Evolutionary conservation across 1,140 invertebrate species (phyloP).

Genomic region (Achatina immaculata): DNA sequence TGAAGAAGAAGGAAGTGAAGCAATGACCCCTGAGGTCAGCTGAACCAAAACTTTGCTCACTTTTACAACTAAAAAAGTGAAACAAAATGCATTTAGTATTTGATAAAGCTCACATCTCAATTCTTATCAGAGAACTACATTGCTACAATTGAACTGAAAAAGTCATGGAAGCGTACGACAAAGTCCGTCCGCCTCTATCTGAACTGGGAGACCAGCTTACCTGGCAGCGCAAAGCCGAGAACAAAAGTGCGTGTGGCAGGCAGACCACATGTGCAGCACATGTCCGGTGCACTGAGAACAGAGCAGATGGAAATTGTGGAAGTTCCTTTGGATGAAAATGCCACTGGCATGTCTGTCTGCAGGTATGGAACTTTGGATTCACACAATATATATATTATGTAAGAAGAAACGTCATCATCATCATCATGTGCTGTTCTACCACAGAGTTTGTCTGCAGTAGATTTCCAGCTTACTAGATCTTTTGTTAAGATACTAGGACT

Average conservation of each 20-base stretch:
- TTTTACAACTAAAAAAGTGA: too few relatives aligned
- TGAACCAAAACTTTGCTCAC: too few relatives aligned
- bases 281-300: background rate
- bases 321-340: slow-evolving; percentile 43
- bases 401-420: too few relatives aligned
- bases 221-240: slow-evolving; percentile 30
- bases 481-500: too few relatives aligned
- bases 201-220: slow-evolving; percentile 41
- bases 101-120: background rate
- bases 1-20: too few relatives aligned
- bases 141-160: slow-evolving; percentile 42
- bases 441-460: too few relatives aligned
- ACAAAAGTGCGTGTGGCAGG: slow-evolving; percentile 47
- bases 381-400: too few relatives aligned
- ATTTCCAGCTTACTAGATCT: too few relatives aligned
- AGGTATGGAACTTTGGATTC: slow-evolving; percentile 17
- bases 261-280: slow-evolving; percentile 38
- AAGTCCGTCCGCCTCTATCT: slow-evolving; percentile 45
- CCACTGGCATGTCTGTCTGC: slow-evolving; percentile 42
- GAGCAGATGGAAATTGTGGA: slow-evolving; percentile 43
- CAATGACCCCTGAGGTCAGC: too few relatives aligned
- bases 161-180: slow-evolving; percentile 43
- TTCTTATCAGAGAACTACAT: slow-evolving; percentile 43
- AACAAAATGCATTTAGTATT: too few relatives aligned
- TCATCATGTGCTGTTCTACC: too few relatives aligned